These are phyloP conservation scores for Ficedula albicollis DNA, from an alignment of 2,797 vertebrate genomes.

Conservation along the genomic window DNA sequence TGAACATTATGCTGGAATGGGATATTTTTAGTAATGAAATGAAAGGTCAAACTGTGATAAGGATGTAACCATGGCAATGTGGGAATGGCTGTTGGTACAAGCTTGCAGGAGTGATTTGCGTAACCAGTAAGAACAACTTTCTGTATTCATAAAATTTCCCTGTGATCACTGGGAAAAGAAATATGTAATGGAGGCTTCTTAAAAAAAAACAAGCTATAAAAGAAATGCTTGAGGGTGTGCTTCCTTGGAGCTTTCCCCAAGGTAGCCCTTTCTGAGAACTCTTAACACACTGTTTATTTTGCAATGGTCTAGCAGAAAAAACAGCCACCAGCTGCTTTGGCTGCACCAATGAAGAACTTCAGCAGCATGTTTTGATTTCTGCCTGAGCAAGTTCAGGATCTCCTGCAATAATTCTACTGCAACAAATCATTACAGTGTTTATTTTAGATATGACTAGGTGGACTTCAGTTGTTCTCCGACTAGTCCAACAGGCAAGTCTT, in stretches of 20 bases:
- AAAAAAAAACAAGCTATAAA: not conserved
- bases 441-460: not conserved
- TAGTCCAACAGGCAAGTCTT: not conserved
- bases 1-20: not conserved
- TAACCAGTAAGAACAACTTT: not conserved
- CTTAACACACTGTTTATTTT: not conserved
- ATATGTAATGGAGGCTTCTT: not conserved
- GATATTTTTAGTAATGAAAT: not conserved
- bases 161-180: not conserved
- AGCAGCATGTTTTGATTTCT: not conserved
- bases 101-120: not conserved
- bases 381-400: not conserved
- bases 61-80: not conserved
- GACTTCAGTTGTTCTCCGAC: not conserved
- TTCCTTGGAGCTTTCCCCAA: not conserved
- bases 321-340: not conserved
- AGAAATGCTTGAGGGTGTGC: not conserved
- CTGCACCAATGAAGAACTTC: not conserved
- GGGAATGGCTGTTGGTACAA: not conserved
- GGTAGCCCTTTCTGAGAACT: not conserved
- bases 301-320: not conserved
- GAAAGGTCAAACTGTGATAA: conserved; percentile 3
- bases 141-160: not conserved
- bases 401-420: not conserved
- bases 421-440: not conserved